Evolutionary conservation across 2,797 vertebrate species (phyloP).

Genomic region (Geotrypetes seraphini): DNA sequence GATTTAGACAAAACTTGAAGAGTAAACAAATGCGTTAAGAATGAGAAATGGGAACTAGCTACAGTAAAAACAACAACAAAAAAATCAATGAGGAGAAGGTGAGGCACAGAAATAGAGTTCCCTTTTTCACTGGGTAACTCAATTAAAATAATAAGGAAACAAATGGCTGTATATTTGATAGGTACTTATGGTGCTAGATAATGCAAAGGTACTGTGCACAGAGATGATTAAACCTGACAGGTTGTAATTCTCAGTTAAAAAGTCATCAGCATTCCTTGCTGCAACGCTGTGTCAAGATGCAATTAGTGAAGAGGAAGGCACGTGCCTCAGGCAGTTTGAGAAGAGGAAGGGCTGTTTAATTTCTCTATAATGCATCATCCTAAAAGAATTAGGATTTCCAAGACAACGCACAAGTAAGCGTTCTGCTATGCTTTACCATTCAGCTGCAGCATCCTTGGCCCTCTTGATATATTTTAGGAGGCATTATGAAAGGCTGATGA

Average conservation of each 20-base stretch:
- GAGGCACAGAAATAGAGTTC: background rate
- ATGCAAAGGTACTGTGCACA: conserved; percentile 1
- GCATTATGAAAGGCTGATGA: background rate
- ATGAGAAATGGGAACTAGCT: conserved; percentile 1
- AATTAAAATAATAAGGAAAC: conserved; percentile 9
- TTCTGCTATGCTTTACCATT: conserved; percentile 7
- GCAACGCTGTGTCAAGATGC: background rate
- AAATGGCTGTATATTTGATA: background rate
- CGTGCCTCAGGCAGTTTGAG: background rate
- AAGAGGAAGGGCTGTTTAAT: too few species aligned
- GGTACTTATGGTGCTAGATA: background rate
- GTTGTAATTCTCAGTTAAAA: conserved; percentile 5
- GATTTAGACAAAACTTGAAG: background rate
- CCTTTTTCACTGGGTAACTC: conserved; percentile 1
- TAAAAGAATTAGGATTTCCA: background rate
- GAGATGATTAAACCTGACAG: conserved; percentile 2
- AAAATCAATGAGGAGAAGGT: conserved; percentile 3
- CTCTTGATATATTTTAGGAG: background rate
- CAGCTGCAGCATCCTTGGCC: background rate
- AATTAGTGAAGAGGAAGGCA: background rate
- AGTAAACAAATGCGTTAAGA: conserved; percentile 8
- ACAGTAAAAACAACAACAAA: background rate
- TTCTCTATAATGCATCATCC: background rate
- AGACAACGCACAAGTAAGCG: background rate
- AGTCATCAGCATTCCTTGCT: background rate